phyloP scores from a whole-genome alignment of 2,888 invertebrate species.

The Eilema caniola region DNA sequence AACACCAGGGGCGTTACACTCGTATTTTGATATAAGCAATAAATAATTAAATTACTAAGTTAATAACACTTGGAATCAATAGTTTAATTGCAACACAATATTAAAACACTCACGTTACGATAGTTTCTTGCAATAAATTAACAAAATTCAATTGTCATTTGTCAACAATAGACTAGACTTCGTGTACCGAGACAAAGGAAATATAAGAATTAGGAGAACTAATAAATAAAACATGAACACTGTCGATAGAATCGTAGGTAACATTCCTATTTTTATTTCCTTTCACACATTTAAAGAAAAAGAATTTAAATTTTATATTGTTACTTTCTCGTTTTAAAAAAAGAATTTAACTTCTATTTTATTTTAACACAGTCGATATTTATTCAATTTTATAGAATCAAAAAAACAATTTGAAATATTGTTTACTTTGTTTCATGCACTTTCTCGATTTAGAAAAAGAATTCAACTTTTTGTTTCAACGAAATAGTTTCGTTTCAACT shows the following conservation, averaged over 20 bases:
- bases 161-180: slow-evolving; percentile 50
- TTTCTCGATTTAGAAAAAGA: no score
- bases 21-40: neutral
- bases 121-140: slow-evolving; percentile 15
- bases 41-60: neutral
- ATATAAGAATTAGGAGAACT: slow-evolving; percentile 72
- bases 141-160: slow-evolving; percentile 33
- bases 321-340: neutral
- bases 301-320: neutral
- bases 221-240: slow-evolving; percentile 77
- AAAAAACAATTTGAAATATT: no score
- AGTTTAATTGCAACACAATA: slow-evolving; percentile 7
- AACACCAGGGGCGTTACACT: no score
- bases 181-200: slow-evolving; percentile 77
- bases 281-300: neutral
- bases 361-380: no score
- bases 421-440: no score
- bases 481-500: neutral
- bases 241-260: slow-evolving; percentile 69
- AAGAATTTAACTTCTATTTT: no score
- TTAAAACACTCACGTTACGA: slow-evolving; percentile 22
- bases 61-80: neutral
- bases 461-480: neutral
- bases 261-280: slow-evolving; percentile 50
- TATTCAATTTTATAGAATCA: no score